Percentiles rank a stretch among this genome's conserved stretches.
These are phyloP conservation scores for Hirudo medicinalis DNA, from an alignment of 1,140 invertebrate genomes.

Conservation along the genomic window DNA sequence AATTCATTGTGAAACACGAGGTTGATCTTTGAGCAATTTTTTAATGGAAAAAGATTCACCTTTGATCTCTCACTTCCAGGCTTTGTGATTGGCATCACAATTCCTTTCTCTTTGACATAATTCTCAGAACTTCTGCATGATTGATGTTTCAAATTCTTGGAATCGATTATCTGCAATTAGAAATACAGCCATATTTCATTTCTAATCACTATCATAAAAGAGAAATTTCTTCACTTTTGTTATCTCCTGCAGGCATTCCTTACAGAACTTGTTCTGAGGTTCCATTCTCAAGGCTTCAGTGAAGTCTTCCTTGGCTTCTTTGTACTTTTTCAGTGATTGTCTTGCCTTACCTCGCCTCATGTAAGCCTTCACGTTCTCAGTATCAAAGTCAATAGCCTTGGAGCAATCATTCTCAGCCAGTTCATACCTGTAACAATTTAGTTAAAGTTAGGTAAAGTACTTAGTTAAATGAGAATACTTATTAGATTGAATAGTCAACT, in stretches of 20 bases:
- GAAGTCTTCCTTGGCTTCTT: slow-evolving; percentile 13
- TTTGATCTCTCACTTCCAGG: background rate
- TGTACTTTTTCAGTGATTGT: background rate
- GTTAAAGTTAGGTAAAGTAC: too few species aligned
- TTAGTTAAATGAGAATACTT: too few species aligned
- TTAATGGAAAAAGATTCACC: background rate
- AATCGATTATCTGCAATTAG: too few species aligned
- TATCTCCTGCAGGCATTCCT: background rate
- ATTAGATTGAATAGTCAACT: too few species aligned
- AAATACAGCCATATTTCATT: too few species aligned
- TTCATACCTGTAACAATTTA: background rate
- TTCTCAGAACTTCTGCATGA: background rate
- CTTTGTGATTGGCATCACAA: background rate
- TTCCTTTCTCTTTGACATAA: background rate
- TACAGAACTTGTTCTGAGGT: slow-evolving; percentile 2
- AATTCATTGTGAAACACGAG: background rate
- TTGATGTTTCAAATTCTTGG: background rate
- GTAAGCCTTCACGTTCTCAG: slow-evolving; percentile 11
- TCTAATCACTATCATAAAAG: too few species aligned
- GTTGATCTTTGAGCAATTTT: background rate
- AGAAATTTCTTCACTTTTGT: background rate
- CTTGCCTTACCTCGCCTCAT: slow-evolving; percentile 4
- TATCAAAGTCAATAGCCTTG: background rate
- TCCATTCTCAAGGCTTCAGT: slow-evolving; percentile 8
- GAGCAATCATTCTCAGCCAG: slow-evolving; percentile 12